phyloP scores from a whole-genome alignment of 2,888 invertebrate genomes.

The Osedax frankpressi region DNA sequence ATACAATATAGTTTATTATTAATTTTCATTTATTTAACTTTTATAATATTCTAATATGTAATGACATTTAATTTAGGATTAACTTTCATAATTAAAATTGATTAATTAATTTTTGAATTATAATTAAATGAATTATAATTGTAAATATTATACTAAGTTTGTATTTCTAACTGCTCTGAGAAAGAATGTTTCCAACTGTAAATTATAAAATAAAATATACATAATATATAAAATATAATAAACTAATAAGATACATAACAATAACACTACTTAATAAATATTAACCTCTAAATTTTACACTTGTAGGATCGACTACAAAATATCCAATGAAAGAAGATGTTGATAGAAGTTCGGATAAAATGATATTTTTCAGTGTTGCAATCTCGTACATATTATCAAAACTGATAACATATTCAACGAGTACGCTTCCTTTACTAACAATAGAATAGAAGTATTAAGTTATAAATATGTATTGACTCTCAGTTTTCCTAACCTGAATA shows the following conservation, averaged over 20 bases:
- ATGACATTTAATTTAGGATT: too few species aligned
- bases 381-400: neutral
- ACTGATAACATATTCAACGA: neutral
- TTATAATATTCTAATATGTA: too few species aligned
- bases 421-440: neutral
- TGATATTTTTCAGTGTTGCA: neutral
- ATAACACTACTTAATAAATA: too few species aligned
- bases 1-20: too few species aligned
- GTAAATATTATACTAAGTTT: neutral
- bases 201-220: too few species aligned
- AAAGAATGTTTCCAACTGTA: neutral
- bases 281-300: neutral
- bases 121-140: neutral
- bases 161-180: neutral
- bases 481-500: neutral
- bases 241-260: neutral
- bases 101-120: too few species aligned
- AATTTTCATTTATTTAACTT: too few species aligned
- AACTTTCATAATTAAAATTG: too few species aligned
- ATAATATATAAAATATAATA: too few species aligned
- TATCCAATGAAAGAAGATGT: neutral
- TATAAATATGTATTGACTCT: neutral
- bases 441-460: neutral
- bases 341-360: neutral
- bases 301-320: neutral